Conservation (phyloP, 2,797 vertebrate species). For the Diplodus sargus region DNA sequence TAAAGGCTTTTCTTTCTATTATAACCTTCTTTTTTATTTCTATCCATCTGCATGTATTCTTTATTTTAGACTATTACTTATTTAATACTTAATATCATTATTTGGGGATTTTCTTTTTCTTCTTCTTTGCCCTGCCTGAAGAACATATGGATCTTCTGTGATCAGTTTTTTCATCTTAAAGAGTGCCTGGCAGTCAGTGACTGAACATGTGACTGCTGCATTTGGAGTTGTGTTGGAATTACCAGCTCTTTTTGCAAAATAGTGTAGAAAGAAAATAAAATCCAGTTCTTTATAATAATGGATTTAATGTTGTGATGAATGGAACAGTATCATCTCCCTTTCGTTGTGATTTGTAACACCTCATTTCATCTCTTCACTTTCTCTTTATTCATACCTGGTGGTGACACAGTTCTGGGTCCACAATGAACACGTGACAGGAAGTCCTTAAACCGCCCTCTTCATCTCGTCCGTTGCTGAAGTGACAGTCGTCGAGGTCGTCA, state of each 20-base stretch:
- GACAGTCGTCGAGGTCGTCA: constrained; percentile 83
- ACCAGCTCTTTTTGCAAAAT: too few species aligned
- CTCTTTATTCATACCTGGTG: constrained; percentile 83
- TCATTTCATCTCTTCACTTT: background rate
- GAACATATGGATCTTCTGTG: background rate
- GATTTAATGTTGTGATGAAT: background rate
- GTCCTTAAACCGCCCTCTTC: constrained; percentile 91
- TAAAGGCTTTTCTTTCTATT: background rate
- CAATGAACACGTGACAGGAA: constrained; percentile 98
- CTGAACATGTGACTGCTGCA: too few species aligned
- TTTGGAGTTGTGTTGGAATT: too few species aligned
- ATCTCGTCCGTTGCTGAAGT: constrained; percentile 79
- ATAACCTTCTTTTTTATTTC: too few species aligned
- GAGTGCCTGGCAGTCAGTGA: too few species aligned
- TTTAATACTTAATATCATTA: too few species aligned
- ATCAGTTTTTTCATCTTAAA: background rate
- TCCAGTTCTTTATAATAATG: background rate
- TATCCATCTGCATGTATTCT: too few species aligned
- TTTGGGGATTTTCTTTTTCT: too few species aligned
- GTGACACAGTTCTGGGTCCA: constrained; percentile 95
- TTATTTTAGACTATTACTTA: too few species aligned
- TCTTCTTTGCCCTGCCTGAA: background rate
- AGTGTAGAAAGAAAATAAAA: background rate
- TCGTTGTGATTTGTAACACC: background rate
- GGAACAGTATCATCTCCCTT: background rate